phyloP scores from a whole-genome alignment of 2,888 invertebrate species.

The Orchesellides sinensis region DNA sequence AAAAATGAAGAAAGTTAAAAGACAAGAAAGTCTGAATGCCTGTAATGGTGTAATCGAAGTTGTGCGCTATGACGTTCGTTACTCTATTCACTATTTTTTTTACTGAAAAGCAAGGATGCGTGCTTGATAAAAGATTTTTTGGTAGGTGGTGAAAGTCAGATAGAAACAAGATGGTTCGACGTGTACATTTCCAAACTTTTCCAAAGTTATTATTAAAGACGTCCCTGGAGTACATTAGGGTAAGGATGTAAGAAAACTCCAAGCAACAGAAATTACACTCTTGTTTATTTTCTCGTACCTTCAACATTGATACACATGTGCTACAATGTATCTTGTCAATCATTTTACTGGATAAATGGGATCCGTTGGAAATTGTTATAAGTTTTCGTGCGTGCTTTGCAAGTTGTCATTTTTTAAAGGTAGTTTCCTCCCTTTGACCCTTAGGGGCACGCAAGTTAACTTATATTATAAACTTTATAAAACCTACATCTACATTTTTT shows the following conservation, averaged over 20 bases:
- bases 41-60: too few species aligned
- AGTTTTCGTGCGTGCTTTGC: too few species aligned
- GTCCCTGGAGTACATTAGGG: conserved; percentile 1
- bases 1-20: not conserved
- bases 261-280: not conserved
- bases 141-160: not conserved
- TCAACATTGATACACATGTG: not conserved
- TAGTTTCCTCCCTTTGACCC: too few species aligned
- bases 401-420: too few species aligned
- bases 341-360: not conserved
- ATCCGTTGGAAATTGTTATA: not conserved
- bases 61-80: too few species aligned
- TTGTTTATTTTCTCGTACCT: not conserved
- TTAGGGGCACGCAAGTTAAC: too few species aligned
- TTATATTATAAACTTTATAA: too few species aligned
- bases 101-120: not conserved
- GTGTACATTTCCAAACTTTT: not conserved
- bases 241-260: too few species aligned
- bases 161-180: not conserved
- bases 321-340: not conserved
- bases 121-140: not conserved
- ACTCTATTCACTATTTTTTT: too few species aligned
- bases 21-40: too few species aligned
- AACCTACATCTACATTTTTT: too few species aligned
- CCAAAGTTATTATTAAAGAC: not conserved